Base-by-base conservation (phyloP, 2,797 vertebrate genomes). In the Parambassis ranga region DNA sequence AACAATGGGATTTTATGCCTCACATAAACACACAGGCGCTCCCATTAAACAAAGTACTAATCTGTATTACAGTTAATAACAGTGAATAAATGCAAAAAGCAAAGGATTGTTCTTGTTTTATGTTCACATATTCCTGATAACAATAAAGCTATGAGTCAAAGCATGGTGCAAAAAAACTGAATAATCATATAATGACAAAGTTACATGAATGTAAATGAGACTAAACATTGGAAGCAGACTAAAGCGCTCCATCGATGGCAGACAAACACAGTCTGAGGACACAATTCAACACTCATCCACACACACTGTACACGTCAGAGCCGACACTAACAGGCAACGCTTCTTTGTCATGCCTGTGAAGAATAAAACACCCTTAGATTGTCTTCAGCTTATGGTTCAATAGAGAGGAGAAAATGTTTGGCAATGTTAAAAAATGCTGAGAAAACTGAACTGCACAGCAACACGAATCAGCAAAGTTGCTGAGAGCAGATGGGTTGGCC, bases 1-100 rank as follows among this genome's bases (percentile, higher is more conserved):
- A 82, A 79, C 65, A 74, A 68, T 28, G 16, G 68, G 80, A 69
- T 67, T 59, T 51, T 67, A 48, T 75, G 73, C 48, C 77, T 79
- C 80, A 82, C 60, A 73, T 66, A 57, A 62, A 82, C 68, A 79
- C 81, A 73, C 64, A n/a, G 51, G 65, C 61, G 57, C 44, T 38
- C 48, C 68, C 77, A 62, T 65, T 63, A 71, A 62, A 79, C 57
- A 80, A 77, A 81, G 58, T 56, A 64, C 73, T 79, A 78, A 71
- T 83, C 78, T 85, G 81, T 79, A 88, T 77, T 76, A 78, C 78
- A 84, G 41, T 74, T 87, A 62, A 87, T 81, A 85, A 90, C 85
- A 91, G 79, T 81, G 78, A 90, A 86, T 91, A 91, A 88, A 90
- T 90, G 87, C 79, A 76, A 65, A n/a, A 84, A 80, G 69, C 61